Evolutionary conservation across 2,113 vertebrate genomes (phyloP), one percentile per base, ranked within the genome.

Genomic region (Struthidea cinerea): DNA sequence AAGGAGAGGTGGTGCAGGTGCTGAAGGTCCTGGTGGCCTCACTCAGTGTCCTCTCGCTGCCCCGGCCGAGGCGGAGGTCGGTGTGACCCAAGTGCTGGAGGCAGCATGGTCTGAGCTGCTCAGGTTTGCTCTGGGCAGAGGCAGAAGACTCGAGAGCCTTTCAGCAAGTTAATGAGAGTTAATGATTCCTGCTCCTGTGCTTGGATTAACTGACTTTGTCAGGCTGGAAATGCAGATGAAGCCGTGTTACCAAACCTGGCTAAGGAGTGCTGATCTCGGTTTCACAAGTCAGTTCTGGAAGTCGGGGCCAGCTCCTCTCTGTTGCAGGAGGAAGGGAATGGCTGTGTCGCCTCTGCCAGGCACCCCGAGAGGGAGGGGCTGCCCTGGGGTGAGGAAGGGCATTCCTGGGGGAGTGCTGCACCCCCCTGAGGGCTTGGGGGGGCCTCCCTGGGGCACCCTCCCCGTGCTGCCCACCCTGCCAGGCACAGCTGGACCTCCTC

Each of bases 1-100:
- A 12, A 59, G 10, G 3, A 6, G 42, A 4, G 0, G 0, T 42
- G 57, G n/a, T 7, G 21, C 30, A 44, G 12, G 6, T 14, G 24
- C n/a, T 70, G 74, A 52, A 28, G 37, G n/a, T 10, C 27, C 57
- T 61, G 41, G 12, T 44, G 59, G 22, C 17, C 22, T 19, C n/a
- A 12, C 10, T 80, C 23, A 1, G 4, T 22, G 69, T 41, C 7
- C 11, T 24, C 35, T 42, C 0, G 0, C 37, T 69, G 53, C 9
- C 55, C 39, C 84, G 61, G 61, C 19, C 23, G 11, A 56, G 39
- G 32, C 74, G 74, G 67, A 47, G 30, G 30, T 24, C 23, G 18
- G 6, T 68, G 23, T 32, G 39, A 44, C 24, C 35, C 21, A 14
- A 12, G 55, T 18, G 28, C 47, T n/a, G 60, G 33, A 63, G 69